Percentiles rank a stretch among this genome's conserved stretches.
Evolutionary conservation across 2,797 vertebrate species (phyloP).

Genomic region (Crenichthys baileyi): DNA sequence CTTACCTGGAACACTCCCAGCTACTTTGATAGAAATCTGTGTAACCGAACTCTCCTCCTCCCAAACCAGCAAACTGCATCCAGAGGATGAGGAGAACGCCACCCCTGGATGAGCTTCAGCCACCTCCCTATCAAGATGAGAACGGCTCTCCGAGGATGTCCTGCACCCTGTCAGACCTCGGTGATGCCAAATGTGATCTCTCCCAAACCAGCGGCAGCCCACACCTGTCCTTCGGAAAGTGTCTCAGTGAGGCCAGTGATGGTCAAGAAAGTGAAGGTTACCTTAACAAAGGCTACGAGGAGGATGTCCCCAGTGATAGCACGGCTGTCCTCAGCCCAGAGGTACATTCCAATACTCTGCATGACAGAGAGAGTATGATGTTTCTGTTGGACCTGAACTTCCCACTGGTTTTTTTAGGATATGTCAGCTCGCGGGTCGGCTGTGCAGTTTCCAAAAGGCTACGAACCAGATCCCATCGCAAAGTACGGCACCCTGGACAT

Average conservation of each 20-base stretch:
- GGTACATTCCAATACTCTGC: conserved; percentile 70
- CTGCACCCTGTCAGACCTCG: conserved; percentile 91
- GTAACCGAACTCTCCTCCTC: neutral
- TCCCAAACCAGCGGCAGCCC: conserved; percentile 93
- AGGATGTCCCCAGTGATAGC: conserved; percentile 96
- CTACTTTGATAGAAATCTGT: neutral
- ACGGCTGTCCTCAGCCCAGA: conserved; percentile 95
- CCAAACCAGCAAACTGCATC: conserved; percentile 88
- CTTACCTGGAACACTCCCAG: neutral
- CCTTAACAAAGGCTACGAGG: conserved; percentile 94
- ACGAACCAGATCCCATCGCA: conserved; percentile 89
- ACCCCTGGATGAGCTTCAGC: conserved; percentile 94
- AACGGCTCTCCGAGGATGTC: conserved; percentile 94
- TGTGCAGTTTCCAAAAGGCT: conserved; percentile 91
- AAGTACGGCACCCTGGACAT: conserved; percentile 96
- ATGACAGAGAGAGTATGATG: neutral
- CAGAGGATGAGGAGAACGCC: conserved; percentile 97
- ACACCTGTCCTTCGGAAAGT: conserved; percentile 89
- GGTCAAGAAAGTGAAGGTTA: conserved; percentile 90
- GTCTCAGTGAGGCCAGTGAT: conserved; percentile 90
- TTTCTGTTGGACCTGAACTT: conserved; percentile 3
- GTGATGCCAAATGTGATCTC: conserved; percentile 92
- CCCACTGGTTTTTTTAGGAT: conserved; percentile 76
- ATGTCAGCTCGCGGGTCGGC: conserved; percentile 92
- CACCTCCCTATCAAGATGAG: conserved; percentile 95